phyloP scores from a whole-genome alignment of 1,140 invertebrate species.

The Euura lappo region DNA sequence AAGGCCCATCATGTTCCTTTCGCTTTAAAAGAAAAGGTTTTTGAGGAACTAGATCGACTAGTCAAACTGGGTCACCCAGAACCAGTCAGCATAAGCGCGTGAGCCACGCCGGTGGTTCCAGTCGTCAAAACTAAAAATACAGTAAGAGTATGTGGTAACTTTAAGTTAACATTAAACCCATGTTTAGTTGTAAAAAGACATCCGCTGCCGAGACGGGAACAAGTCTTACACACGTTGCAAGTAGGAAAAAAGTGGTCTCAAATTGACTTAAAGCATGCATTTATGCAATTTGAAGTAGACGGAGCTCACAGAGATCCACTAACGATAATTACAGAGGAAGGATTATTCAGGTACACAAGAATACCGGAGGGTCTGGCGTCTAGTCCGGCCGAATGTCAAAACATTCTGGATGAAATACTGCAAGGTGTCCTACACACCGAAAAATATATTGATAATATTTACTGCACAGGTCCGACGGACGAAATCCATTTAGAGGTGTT shows the following conservation, averaged over 20 bases:
- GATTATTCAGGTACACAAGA: conserved; percentile 24
- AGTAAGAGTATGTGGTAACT: too few species aligned
- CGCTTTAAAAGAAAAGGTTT: too few species aligned
- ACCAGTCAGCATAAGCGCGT: too few species aligned
- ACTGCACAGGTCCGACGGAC: conserved; percentile 1
- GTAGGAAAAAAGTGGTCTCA: conserved; percentile 19
- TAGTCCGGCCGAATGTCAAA: conserved; percentile 25
- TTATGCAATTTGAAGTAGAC: conserved; percentile 21
- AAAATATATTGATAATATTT: conserved; percentile 22
- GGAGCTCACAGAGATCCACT: conserved; percentile 20
- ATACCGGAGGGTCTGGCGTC: conserved; percentile 42
- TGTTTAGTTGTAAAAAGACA: too few species aligned
- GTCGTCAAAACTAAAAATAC: too few species aligned
- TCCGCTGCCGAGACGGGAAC: too few species aligned
- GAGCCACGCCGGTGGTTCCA: too few species aligned
- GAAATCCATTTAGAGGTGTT: conserved; percentile 19
- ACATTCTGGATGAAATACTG: conserved; percentile 19
- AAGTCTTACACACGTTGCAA: conserved; percentile 26
- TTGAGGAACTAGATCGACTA: too few species aligned
- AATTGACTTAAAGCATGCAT: conserved; percentile 28
- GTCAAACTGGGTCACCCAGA: too few species aligned
- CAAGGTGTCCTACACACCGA: conserved; percentile 14
- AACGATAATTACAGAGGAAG: conserved; percentile 26
- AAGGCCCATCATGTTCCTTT: too few species aligned
- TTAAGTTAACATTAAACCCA: too few species aligned